Evolutionary conservation across 2,797 vertebrate species (phyloP).

Genomic region (Notamacropus eugenii): DNA sequence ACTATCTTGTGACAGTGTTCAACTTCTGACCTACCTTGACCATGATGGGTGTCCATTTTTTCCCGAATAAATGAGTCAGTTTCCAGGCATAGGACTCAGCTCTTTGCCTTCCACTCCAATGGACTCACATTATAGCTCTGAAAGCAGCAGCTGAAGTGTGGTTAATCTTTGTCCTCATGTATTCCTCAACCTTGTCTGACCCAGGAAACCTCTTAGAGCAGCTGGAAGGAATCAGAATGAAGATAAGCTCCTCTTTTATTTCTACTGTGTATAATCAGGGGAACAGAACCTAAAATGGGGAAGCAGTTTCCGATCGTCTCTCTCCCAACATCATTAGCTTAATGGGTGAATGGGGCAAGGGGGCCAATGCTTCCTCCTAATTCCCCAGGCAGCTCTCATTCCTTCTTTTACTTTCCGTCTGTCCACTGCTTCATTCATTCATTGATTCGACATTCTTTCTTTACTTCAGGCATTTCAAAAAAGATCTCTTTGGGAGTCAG

Average conservation of each 20-base stretch:
- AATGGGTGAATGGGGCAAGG: neutral
- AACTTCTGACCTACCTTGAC: slow-evolving; percentile 1
- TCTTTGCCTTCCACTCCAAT: neutral
- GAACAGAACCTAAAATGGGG: neutral
- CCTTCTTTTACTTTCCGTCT: neutral
- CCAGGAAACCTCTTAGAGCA: neutral
- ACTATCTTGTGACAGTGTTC: slow-evolving; percentile 33
- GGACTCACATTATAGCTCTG: neutral
- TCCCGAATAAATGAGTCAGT: slow-evolving; percentile 27
- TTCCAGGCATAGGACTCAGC: neutral
- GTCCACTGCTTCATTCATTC: neutral
- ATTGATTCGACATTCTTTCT: neutral
- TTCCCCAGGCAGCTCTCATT: neutral
- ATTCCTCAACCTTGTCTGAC: neutral
- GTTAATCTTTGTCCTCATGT: neutral
- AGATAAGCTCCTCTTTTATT: neutral
- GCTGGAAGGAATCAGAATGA: slow-evolving; percentile 24
- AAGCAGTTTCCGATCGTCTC: neutral
- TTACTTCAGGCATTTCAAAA: neutral
- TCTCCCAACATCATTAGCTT: neutral
- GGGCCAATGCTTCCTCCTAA: neutral
- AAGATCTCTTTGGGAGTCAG: neutral
- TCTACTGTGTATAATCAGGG: neutral
- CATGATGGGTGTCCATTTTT: neutral
- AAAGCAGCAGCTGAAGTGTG: neutral